Evolutionary conservation across 2,888 invertebrate genomes (phyloP).

Genomic region (Odontocerum albicorne): DNA sequence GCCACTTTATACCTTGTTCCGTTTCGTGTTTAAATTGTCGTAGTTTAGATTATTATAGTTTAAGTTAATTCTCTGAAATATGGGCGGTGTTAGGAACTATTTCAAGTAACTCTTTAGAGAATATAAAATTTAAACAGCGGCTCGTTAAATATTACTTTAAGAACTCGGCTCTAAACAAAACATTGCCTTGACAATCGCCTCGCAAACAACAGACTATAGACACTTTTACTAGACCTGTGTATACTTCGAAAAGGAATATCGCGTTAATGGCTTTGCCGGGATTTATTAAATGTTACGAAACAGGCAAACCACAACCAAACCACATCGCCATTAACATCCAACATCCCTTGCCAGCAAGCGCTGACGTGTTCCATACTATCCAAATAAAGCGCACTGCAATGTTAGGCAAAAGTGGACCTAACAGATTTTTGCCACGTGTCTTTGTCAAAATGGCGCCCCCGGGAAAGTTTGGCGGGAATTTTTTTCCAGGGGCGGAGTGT

Average conservation of each 20-base stretch:
- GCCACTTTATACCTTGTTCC: too few relatives aligned
- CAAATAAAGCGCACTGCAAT: background rate
- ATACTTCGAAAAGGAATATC: background rate
- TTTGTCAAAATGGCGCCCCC: background rate
- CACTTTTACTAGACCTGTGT: background rate
- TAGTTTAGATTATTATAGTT: too few relatives aligned
- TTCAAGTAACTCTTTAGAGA: too few relatives aligned
- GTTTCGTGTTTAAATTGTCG: too few relatives aligned
- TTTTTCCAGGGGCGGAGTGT: too few relatives aligned
- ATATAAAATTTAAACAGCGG: too few relatives aligned
- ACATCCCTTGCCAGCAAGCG: background rate
- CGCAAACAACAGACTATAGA: too few relatives aligned
- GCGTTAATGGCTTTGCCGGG: background rate
- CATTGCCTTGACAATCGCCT: too few relatives aligned
- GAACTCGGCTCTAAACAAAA: too few relatives aligned
- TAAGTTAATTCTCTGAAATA: too few relatives aligned
- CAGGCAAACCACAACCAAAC: background rate
- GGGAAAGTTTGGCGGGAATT: background rate
- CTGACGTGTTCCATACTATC: background rate
- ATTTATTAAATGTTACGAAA: background rate
- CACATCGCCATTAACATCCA: background rate
- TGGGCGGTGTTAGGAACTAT: too few relatives aligned
- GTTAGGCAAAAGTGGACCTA: background rate
- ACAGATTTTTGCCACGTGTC: background rate
- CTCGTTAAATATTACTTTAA: too few relatives aligned